Base-by-base conservation (phyloP, 2,113 vertebrate species). In the Nipponia nippon region DNA sequence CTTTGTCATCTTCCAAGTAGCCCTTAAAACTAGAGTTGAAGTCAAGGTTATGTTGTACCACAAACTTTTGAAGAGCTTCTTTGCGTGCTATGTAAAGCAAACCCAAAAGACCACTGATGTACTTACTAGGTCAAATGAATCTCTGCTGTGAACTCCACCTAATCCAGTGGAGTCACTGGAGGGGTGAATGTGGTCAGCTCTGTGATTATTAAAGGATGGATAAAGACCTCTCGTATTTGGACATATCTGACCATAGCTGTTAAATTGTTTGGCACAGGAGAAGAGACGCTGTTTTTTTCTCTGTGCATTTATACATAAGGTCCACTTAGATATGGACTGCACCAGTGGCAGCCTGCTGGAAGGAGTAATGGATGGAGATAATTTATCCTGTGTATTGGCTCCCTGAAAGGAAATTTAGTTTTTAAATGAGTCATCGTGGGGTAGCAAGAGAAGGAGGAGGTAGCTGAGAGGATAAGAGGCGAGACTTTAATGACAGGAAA, bases 1-100 rank as follows among this genome's bases (percentile, higher is more conserved):
- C 90, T 83, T 75, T 95, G 95, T 98, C 89, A 95, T 97, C 97
- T 92, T 83, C 84, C 91, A 87, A 87, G 87, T 22, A 88, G 89
- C 97, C 96, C 91, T 88, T 96, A 93, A 96, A 95, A 26, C 16
- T 0, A 15, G 95, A 86, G 97, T 97, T 98, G 97, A 97, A 97
- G 72, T 52, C 40, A 50, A 95, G 98, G 98, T 97, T 96, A 97
- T 30, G 32, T 47, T 76, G 94, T 29, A 91, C 92, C 97, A 95
- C 97, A 88, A 49, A 59, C 38, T 89, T 96, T 90, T 95, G 94
- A 96, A 95, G 95, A 93, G 77, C 36, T 85, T 82, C 22, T 55
- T 70, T 83, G 84, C 7, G 4, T 90, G 96, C 91, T 93, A 77
- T 63, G 95, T 86, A 86, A 56, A 97, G 89, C 91, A 90, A 70